phyloP scores from a whole-genome alignment of 2,888 invertebrate species.

The Dynastes tityus region DNA sequence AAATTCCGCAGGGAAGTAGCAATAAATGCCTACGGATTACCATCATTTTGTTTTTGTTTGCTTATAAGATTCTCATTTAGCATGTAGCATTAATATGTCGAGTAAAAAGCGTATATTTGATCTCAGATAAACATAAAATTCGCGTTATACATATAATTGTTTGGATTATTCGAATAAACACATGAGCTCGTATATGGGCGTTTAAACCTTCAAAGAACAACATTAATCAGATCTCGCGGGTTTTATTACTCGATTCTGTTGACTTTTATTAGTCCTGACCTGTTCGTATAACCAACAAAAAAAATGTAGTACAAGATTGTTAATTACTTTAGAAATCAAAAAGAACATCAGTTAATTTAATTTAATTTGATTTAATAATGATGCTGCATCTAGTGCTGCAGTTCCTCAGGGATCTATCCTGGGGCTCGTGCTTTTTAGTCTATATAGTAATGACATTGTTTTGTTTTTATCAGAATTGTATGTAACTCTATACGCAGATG shows the following conservation, averaged over 20 bases:
- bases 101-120: not conserved
- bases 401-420: too few species aligned
- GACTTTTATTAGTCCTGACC: conserved; percentile 23
- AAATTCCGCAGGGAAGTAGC: too few species aligned
- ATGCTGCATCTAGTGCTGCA: too few species aligned
- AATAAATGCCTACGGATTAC: too few species aligned
- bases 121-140: conserved; percentile 1
- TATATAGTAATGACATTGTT: too few species aligned
- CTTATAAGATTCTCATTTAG: not conserved
- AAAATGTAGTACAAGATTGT: not conserved
- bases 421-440: too few species aligned
- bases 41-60: too few species aligned
- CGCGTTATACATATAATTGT: conserved; percentile 1
- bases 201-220: conserved; percentile 28
- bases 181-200: not conserved
- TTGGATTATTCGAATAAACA: conserved; percentile 7
- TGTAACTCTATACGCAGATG: too few species aligned
- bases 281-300: conserved; percentile 18
- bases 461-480: too few species aligned
- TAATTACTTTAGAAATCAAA: too few species aligned
- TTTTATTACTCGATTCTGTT: conserved; percentile 8
- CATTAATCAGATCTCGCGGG: conserved; percentile 15
- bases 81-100: not conserved
- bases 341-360: too few species aligned
- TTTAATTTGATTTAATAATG: too few species aligned